phyloP scores from a whole-genome alignment of 2,888 invertebrate genomes.

The Busseola fusca region DNA sequence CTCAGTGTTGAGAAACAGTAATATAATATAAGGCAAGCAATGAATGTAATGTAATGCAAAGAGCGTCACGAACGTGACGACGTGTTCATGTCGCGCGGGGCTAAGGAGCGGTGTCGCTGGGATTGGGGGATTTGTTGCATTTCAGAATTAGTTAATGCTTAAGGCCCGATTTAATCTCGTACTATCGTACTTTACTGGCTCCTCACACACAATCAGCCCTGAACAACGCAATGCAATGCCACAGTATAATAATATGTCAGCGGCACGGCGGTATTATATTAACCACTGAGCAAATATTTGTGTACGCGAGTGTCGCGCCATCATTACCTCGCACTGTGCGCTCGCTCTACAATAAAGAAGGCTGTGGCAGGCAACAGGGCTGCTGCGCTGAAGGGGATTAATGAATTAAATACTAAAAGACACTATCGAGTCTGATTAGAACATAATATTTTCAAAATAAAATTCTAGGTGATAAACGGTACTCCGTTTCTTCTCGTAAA shows the following conservation, averaged over 20 bases:
- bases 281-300: conserved; percentile 47
- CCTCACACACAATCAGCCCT: conserved; percentile 16
- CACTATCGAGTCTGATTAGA: neutral
- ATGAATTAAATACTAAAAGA: neutral
- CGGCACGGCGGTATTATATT: conserved; percentile 27
- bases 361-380: conserved; percentile 24
- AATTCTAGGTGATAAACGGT: neutral
- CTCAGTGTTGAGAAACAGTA: neutral
- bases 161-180: neutral
- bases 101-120: neutral
- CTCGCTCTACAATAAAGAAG: conserved; percentile 34
- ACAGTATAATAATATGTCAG: conserved; percentile 12
- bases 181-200: neutral
- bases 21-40: conserved; percentile 1
- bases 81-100: neutral
- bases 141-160: neutral
- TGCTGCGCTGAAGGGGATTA: conserved; percentile 6
- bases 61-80: neutral
- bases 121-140: neutral
- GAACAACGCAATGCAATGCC: conserved; percentile 1
- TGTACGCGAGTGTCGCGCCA: conserved; percentile 20
- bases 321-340: conserved; percentile 46
- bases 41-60: conserved; percentile 1
- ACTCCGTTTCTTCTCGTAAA: too few species aligned
- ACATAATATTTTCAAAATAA: neutral